Base-by-base conservation (phyloP, 2,888 invertebrate genomes). In the Drosophila mayaguana region DNA sequence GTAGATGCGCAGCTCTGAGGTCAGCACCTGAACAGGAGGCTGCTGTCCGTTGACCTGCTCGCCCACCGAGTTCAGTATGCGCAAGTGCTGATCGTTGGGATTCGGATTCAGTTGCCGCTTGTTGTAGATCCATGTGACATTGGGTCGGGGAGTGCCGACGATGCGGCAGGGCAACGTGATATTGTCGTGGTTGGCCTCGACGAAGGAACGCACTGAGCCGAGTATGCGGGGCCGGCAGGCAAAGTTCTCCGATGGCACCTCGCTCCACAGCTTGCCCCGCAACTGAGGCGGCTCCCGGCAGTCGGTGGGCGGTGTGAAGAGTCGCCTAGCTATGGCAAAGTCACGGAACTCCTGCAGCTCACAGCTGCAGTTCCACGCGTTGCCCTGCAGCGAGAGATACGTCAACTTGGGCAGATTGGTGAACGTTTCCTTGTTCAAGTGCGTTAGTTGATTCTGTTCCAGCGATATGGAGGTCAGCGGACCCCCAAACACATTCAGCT, bases 321-420 rank as follows among this genome's bases (percentile, higher is more conserved):
- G 93, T 60, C 96, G 96, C 72, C 94, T 94, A 67, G 95, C 94
- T 12, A 96, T 94, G 16, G 95, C 95, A 95, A 96, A 97, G 88
- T 96, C 95, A 51, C 97, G 95, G 78, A 98, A 96, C 20, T 95
- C 94, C 88, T 96, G 95, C 61, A 98, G 93, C 74, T 96, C 95
- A 89, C 98, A 98, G 90, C 98, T 97, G 90, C 98, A 98, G 70
- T 96, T 94, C 98, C 98, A 98, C 0, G 96, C 96, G 91, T 98
- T 98, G 72, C 96, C 95, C 75, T 95, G 95, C 1, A 98, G 94
- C 62, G 96, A 96, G 48, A 98, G 93, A 84, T 96, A 96, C 32
- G 95, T 95, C 60, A 98, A 92, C 74, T 95, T 95, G 2, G 94
- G 94, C 60, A 97, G 93, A 38, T 94, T 94, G 63, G 94, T 94